Base-by-base conservation (phyloP, 2,888 invertebrate genomes). In the Deilephila elpenor region DNA sequence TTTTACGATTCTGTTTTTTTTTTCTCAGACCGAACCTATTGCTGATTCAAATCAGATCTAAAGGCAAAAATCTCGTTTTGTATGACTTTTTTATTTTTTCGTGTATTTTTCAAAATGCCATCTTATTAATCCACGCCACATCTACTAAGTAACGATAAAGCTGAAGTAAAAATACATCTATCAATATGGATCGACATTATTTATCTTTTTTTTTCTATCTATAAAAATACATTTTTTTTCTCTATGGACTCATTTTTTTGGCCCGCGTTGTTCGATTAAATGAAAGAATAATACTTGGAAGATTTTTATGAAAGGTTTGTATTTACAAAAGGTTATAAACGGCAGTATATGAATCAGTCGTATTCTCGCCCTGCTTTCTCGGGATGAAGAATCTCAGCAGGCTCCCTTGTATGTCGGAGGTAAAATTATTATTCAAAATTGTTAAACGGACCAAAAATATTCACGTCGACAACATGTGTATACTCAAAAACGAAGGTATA, bases 171-270 rank as follows among this genome's bases (percentile, higher is more conserved):
- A 64, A 51, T 67, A 67, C 67, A 51, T 67, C 25, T 67, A 67
- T 51, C 44, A 67, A 51, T 67, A 67, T 17, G 34, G n/a, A 64
- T 72, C 34, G 53, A 56, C 56, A 64, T 19, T 32, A 53, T 72
- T 72, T 7, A 32, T 32, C 60, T 53, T 56, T 62, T 64, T 72
- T 37, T 56, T 75, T 75, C 75, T 72, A 74, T 74, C 74, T 83
- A 82, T 78, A 82, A 84, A 84, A 83, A 84, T 83, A 84, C 79
- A 76, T 77, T 70, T 71, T 73, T 79, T 74, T 71, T 25, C 71
- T 80, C 75, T 78, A 79, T 83, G 83, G 83, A 83, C 83, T 79
- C 77, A 60, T 72, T 75, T 59, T 78, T 73, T 84, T 84, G 84
- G 84, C 84, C 84, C 84, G 74, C 74, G 64, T 71, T 59, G 71